phyloP scores from a whole-genome alignment of 2,113 vertebrate species.

The Trachemys scripta region DNA sequence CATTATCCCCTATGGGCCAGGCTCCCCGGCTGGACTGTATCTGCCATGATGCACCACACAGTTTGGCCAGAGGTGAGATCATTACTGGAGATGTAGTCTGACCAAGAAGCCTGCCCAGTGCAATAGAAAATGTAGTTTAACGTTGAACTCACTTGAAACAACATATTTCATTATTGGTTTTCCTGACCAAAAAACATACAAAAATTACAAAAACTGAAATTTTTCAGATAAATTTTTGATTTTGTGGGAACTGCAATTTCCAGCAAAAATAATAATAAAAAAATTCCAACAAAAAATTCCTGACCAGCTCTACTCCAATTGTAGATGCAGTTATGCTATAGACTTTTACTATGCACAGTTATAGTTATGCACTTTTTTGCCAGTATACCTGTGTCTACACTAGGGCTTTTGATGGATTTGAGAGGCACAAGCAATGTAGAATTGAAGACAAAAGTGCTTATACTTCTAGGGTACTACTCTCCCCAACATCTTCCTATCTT shows the following conservation, averaged over 20 bases:
- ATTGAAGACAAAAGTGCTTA: not conserved
- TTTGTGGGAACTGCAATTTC: not conserved
- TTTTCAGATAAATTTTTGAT: too few species aligned
- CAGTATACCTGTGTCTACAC: fast-evolving
- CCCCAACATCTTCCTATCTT: not conserved
- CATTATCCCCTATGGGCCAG: not conserved
- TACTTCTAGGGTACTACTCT: not conserved
- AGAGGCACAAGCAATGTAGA: not conserved
- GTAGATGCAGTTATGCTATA: not conserved
- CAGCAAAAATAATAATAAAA: too few species aligned
- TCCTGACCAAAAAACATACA: too few species aligned
- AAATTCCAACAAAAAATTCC: not conserved
- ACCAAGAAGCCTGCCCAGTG: too few species aligned
- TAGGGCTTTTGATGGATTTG: not conserved
- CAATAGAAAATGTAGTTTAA: too few species aligned
- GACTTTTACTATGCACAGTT: too few species aligned
- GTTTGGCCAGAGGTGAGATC: too few species aligned
- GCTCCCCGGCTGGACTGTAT: not conserved
- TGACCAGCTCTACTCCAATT: not conserved
- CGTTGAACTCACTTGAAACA: too few species aligned
- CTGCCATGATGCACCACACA: not conserved
- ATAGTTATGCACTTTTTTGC: not conserved
- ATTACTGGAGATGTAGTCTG: too few species aligned
- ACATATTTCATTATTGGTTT: too few species aligned
- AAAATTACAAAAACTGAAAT: too few species aligned